Conservation (phyloP, 1,140 invertebrate species). For the Tribolium castaneum region DNA sequence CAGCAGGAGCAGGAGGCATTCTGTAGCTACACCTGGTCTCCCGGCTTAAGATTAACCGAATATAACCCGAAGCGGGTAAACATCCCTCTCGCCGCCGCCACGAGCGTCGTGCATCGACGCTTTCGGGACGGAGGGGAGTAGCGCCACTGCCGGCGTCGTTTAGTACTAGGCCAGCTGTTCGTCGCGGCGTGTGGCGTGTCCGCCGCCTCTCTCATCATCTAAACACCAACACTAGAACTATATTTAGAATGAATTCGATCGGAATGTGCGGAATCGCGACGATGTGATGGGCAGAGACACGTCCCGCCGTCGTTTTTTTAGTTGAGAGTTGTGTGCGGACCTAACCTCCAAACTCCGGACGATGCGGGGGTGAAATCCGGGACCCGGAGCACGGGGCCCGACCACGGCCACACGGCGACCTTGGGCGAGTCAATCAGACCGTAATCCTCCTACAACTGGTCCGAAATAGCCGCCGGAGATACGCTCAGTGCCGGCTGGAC, state of each 20-base stretch:
- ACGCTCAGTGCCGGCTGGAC: neutral
- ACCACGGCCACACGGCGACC: neutral
- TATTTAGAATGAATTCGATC: slow-evolving; percentile 37
- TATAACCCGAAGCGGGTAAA: slow-evolving; percentile 37
- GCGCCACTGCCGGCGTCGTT: slow-evolving; percentile 43
- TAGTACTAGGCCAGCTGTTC: slow-evolving; percentile 45
- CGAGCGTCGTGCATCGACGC: slow-evolving; percentile 38
- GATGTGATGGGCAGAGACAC: slow-evolving; percentile 15
- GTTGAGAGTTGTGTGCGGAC: neutral
- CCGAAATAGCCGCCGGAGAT: neutral
- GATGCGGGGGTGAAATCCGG: slow-evolving; percentile 16
- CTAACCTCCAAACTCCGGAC: neutral
- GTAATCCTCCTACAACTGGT: slow-evolving; percentile 9
- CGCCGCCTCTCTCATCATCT: neutral
- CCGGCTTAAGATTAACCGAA: slow-evolving; percentile 32
- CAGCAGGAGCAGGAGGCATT: neutral
- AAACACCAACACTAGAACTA: slow-evolving; percentile 26
- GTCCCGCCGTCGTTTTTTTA: neutral
- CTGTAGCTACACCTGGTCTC: slow-evolving; percentile 37
- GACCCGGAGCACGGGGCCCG: neutral
- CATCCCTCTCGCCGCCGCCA: slow-evolving; percentile 21
- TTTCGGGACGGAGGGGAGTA: slow-evolving; percentile 37
- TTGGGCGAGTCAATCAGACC: neutral
- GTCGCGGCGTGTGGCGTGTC: slow-evolving; percentile 30
- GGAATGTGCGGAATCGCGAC: neutral